A percentile compares a stretch with the other conserved stretches of the same genome.
Evolutionary conservation across 2,888 invertebrate genomes (phyloP).

Genomic region (Eulithis testata): DNA sequence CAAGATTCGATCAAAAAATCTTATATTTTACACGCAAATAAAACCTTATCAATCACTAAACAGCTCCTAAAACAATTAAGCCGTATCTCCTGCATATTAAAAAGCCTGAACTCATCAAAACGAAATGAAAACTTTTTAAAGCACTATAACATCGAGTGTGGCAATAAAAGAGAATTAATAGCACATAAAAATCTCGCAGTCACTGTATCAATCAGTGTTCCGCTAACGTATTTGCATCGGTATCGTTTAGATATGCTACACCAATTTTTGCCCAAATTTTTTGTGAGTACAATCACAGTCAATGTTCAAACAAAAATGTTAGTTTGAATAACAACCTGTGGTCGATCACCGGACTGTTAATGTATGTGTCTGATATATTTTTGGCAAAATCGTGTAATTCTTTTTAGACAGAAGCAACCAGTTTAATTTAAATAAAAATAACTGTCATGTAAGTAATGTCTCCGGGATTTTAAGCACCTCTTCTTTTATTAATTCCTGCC

Average conservation of each 20-base stretch:
- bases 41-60: constrained; percentile 20
- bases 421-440: too few species aligned
- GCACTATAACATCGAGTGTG: constrained; percentile 41
- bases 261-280: constrained; percentile 52
- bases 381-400: too few species aligned
- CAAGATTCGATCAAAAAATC: not conserved
- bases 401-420: too few species aligned
- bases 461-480: too few species aligned
- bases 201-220: constrained; percentile 47
- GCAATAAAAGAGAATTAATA: constrained; percentile 50
- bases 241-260: constrained; percentile 57
- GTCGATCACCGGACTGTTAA: too few species aligned
- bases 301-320: not conserved
- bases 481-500: too few species aligned
- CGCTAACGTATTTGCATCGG: constrained; percentile 58
- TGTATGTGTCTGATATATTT: too few species aligned
- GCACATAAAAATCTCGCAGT: constrained; percentile 48
- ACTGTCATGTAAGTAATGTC: too few species aligned
- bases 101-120: constrained; percentile 35
- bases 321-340: too few species aligned
- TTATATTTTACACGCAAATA: constrained; percentile 12
- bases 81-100: constrained; percentile 36
- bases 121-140: constrained; percentile 40
- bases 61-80: constrained; percentile 28
- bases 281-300: constrained; percentile 21